Conservation (phyloP, 1,140 invertebrate species). For the Patella vulgata region DNA sequence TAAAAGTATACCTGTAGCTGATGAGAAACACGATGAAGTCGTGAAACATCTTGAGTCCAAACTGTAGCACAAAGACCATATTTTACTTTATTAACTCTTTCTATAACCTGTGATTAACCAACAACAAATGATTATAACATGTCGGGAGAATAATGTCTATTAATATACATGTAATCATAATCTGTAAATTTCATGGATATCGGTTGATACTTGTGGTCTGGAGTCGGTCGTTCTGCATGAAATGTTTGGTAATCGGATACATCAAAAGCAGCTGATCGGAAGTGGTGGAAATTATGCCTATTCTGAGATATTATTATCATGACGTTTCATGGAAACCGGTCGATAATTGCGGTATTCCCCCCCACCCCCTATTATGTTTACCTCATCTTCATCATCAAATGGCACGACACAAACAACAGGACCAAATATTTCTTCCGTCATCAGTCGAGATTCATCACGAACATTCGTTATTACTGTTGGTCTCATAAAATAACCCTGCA, state of each 20-base stretch:
- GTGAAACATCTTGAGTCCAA: constrained; percentile 68
- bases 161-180: no score
- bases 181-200: no score
- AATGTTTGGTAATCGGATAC: no score
- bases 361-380: no score
- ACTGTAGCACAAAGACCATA: constrained; percentile 72
- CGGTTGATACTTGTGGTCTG: no score
- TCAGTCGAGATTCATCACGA: constrained; percentile 65
- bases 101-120: constrained; percentile 61
- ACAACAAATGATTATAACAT: not conserved
- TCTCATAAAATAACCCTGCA: constrained; percentile 70
- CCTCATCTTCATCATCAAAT: constrained; percentile 70
- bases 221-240: no score
- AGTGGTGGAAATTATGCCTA: no score
- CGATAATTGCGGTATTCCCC: no score
- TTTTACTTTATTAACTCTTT: constrained; percentile 67
- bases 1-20: constrained; percentile 66
- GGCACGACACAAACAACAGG: constrained; percentile 71
- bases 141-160: no score
- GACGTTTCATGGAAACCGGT: no score
- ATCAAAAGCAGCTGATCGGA: no score
- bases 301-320: no score
- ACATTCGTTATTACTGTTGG: constrained; percentile 71
- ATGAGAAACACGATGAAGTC: constrained; percentile 68
- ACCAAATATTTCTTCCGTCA: constrained; percentile 75